A percentile compares a stretch with the other conserved stretches of the same genome.
These are phyloP conservation scores for Enteromius paludinosus DNA, from an alignment of 2,797 vertebrate genomes.

Conservation along the genomic window DNA sequence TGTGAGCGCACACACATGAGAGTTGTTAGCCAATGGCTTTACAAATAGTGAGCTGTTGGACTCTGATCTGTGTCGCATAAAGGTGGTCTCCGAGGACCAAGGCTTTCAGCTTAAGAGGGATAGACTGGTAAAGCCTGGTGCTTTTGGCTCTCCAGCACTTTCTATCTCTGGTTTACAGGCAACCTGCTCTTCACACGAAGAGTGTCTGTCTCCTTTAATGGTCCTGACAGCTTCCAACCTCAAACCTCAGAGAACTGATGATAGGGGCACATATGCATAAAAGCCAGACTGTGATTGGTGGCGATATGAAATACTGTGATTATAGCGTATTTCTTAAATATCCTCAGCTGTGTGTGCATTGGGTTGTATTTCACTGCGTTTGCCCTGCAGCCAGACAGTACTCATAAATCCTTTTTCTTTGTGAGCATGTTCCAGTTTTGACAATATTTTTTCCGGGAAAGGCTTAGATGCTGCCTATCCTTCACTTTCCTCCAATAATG, in stretches of 20 bases:
- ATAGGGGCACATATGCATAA: not conserved
- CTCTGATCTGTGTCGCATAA: constrained; percentile 15
- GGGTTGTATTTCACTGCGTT: constrained; percentile 14
- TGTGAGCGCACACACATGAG: not conserved
- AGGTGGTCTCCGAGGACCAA: constrained; percentile 28
- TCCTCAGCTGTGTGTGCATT: constrained; percentile 22
- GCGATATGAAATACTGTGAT: constrained; percentile 1
- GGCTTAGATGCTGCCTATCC: not conserved
- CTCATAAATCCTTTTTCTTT: not conserved
- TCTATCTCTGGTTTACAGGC: constrained; percentile 17
- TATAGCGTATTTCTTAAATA: not conserved
- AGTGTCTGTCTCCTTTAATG: constrained; percentile 23
- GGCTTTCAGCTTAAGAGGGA: constrained; percentile 25
- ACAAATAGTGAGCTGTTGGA: constrained; percentile 7
- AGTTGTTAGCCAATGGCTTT: constrained; percentile 9
- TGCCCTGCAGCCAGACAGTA: not conserved
- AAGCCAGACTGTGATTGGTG: constrained; percentile 13
- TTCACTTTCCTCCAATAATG: not conserved
- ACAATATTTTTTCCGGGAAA: not conserved
- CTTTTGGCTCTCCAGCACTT: not conserved
- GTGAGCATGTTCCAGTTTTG: not conserved
- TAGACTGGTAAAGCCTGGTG: constrained; percentile 18
- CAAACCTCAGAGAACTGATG: not conserved
- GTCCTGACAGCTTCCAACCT: constrained; percentile 23
- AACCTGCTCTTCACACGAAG: constrained; percentile 17